Evolutionary conservation across 2,113 vertebrate genomes (phyloP).

Genomic region (Holacanthus passer): DNA sequence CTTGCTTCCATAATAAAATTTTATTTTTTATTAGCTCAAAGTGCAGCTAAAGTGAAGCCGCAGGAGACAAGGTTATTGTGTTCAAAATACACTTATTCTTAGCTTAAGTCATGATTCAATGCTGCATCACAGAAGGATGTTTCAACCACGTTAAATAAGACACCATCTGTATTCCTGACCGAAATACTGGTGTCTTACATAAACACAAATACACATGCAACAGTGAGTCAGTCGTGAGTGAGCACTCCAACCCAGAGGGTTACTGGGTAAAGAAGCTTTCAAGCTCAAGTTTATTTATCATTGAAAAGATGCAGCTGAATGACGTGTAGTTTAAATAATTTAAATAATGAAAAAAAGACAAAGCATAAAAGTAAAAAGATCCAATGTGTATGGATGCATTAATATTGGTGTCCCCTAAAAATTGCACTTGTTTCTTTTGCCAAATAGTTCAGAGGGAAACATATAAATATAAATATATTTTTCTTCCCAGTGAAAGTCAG

Average conservation of each 20-base stretch:
- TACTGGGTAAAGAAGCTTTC: not conserved
- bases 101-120: not conserved
- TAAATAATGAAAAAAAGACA: not conserved
- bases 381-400: not conserved
- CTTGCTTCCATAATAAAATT: constrained; percentile 16
- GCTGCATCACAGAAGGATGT: not conserved
- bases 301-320: not conserved
- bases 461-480: too few relatives aligned
- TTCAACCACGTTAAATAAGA: not conserved
- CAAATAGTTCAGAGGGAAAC: too few relatives aligned
- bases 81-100: constrained; percentile 3
- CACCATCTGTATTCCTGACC: not conserved
- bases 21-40: constrained; percentile 12
- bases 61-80: constrained; percentile 1
- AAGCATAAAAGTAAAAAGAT: not conserved
- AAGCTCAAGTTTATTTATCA: not conserved
- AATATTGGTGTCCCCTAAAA: too few relatives aligned
- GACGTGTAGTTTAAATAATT: not conserved
- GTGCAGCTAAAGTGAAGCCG: not conserved
- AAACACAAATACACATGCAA: not conserved
- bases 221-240: not conserved
- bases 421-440: too few relatives aligned
- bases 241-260: not conserved
- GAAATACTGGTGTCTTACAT: not conserved
- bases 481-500: too few relatives aligned